Percentiles rank a stretch among this genome's conserved stretches.
Evolutionary conservation across 2,113 vertebrate species (phyloP).

Genomic region (Hippocampus zosterae): DNA sequence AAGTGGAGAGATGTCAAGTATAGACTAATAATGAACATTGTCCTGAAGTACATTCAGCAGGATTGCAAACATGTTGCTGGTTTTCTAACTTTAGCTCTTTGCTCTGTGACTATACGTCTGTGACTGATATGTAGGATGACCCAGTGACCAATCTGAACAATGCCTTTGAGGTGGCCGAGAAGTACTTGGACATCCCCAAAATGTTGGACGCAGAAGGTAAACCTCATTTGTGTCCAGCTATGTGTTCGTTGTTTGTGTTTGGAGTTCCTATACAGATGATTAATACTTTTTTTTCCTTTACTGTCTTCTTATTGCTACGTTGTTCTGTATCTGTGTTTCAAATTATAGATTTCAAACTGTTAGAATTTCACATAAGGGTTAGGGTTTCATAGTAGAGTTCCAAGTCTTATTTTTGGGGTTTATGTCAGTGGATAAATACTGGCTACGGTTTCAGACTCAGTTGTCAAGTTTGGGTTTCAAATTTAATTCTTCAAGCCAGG

Average conservation of each 20-base stretch:
- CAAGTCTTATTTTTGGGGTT: background rate
- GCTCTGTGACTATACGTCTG: background rate
- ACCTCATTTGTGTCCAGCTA: background rate
- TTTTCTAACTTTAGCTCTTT: background rate
- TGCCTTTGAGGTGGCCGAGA: slow-evolving; percentile 79
- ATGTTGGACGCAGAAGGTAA: slow-evolving; percentile 89
- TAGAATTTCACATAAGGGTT: background rate
- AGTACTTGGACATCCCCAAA: slow-evolving; percentile 81
- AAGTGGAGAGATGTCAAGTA: background rate
- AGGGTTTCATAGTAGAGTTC: background rate
- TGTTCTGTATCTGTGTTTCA: background rate
- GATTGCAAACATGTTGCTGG: background rate
- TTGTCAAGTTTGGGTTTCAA: background rate
- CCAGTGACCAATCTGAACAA: slow-evolving; percentile 79
- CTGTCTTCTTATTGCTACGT: background rate
- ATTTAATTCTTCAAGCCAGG: too few species aligned
- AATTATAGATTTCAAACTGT: background rate
- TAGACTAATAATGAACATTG: background rate
- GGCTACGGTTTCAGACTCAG: background rate
- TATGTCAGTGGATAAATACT: background rate
- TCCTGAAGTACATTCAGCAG: background rate
- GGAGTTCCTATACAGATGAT: background rate
- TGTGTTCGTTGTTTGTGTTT: background rate
- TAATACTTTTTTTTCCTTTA: background rate
- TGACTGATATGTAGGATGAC: slow-evolving; percentile 64